Evolutionary conservation across 2,113 vertebrate species (phyloP), one percentile per base, ranked within the genome.

Genomic region (Pachypanchax playfairii): DNA sequence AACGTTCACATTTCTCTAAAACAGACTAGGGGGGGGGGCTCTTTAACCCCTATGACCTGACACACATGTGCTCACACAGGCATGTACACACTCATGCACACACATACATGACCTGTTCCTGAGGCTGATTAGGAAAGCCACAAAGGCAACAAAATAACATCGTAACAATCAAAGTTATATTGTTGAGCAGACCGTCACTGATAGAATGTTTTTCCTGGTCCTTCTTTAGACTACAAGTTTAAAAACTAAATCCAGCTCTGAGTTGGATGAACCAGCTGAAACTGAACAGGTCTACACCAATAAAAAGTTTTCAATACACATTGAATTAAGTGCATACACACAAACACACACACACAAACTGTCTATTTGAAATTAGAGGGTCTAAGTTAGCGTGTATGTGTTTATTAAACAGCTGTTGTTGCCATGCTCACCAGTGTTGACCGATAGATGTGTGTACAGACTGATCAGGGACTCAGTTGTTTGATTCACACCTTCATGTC

Each of bases 401-500:
- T 35, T 20, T 8, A 26, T 33, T n/a, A 44, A 42, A 39, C 3
- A 22, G 41, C 11, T 26, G 21, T 39, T 28, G 62, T 26, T 65
- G 49, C 54, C 18, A 26, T 4, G 54, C 35, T 41, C 41, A 61
- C 28, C 35, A 61, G 55, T 13, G 4, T 13, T 55, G 35, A 68
- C 10, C 35, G 75, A 66, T 56, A 50, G 67, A 55, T 48, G 46
- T 65, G 68, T 29, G 31, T 11, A 18, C 26, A 24, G 42, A 29
- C 68, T 43, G 65, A 69, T 73, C 54, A 47, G 38, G 46, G 53
- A 49, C n/a, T 65, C 50, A 65, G 58, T 22, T 44, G 28, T 21
- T 13, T 41, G 44, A 57, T 36, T 46, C 51, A 12, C 42, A 35
- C 43, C 41, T 44, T 65, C 38, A 35, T 20, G 31, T 3, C 35